Percentiles rank a stretch among this genome's conserved stretches.
Evolutionary conservation across 2,113 vertebrate species (phyloP).

Genomic region (Gorilla gorilla): DNA sequence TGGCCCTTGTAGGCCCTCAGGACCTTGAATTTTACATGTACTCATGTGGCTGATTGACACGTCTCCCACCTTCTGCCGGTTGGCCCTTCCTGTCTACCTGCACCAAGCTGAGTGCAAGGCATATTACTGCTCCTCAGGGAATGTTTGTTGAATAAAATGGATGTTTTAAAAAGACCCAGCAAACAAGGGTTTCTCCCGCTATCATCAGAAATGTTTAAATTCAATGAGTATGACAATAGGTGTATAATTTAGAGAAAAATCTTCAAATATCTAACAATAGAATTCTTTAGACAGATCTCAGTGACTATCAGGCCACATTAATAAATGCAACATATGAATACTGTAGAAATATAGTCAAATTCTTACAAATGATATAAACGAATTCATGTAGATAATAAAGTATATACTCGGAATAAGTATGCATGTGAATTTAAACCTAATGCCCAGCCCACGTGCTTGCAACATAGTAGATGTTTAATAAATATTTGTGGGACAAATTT

Average conservation of each 20-base stretch:
- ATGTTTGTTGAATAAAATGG: background rate
- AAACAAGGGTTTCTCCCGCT: accelerated
- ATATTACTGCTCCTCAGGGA: accelerated
- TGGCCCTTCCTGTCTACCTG: accelerated
- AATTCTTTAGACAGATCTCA: background rate
- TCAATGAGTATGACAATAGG: accelerated
- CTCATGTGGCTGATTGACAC: accelerated
- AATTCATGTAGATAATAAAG: background rate
- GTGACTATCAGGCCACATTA: background rate
- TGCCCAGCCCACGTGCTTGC: background rate
- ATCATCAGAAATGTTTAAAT: background rate
- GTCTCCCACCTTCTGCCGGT: accelerated
- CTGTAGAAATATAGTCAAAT: background rate
- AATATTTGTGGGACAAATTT: background rate
- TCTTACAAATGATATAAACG: background rate
- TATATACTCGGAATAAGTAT: background rate
- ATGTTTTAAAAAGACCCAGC: background rate
- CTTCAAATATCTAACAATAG: background rate
- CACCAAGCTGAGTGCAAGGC: accelerated
- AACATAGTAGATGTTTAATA: background rate
- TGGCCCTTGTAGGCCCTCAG: accelerated
- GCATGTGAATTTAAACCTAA: background rate
- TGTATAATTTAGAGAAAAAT: background rate
- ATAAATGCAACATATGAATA: background rate
- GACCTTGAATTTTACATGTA: background rate